Conservation (phyloP, 1,140 invertebrate species). For the Saccostrea cuccullata region DNA sequence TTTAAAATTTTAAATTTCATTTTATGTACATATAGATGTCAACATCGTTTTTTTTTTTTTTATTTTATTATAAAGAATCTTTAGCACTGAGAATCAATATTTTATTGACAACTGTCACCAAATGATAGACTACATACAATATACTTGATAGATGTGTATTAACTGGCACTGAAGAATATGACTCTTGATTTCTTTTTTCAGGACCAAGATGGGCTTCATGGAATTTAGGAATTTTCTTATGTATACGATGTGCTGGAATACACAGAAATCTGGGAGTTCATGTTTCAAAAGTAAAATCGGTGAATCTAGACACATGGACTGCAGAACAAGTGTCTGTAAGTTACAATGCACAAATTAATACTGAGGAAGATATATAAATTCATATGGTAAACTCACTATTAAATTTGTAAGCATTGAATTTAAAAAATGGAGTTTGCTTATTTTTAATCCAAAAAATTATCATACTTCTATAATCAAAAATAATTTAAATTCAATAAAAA, state of each 20-base stretch:
- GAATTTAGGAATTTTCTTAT: conserved; percentile 98
- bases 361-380: neutral
- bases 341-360: conserved; percentile 5
- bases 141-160: too few relatives aligned
- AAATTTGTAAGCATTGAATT: neutral
- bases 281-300: conserved; percentile 98
- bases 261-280: conserved; percentile 98
- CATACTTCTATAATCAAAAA: too few relatives aligned
- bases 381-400: neutral
- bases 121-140: too few relatives aligned
- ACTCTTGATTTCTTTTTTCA: conserved; percentile 76
- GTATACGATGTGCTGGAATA: conserved; percentile 98
- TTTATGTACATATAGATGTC: too few relatives aligned
- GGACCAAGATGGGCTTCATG: conserved; percentile 99
- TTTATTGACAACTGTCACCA: too few relatives aligned
- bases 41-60: too few relatives aligned
- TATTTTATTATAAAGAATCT: too few relatives aligned
- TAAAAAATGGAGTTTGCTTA: neutral
- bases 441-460: neutral
- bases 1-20: too few relatives aligned
- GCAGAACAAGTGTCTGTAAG: conserved; percentile 93
- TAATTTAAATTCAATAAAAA: neutral
- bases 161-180: too few relatives aligned
- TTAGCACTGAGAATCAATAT: too few relatives aligned
- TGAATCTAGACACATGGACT: conserved; percentile 99